Conservation (phyloP, 2,797 vertebrate species). For the Sylvia borin region DNA sequence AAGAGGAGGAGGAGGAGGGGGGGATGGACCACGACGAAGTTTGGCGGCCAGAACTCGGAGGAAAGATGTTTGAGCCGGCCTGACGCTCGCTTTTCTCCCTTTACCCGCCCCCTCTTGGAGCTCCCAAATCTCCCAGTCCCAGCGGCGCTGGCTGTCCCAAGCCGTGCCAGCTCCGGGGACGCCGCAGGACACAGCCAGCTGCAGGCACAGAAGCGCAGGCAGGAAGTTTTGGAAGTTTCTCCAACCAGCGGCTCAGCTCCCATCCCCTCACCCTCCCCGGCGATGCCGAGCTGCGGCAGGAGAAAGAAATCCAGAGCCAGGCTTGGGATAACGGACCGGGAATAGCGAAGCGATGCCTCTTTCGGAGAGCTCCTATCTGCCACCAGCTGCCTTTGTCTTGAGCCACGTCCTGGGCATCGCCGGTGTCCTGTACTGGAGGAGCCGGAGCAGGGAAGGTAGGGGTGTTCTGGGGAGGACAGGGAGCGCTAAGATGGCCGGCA, state of each 20-base stretch:
- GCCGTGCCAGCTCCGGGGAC: not conserved
- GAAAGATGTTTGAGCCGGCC: conserved; percentile 62
- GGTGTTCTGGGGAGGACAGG: not conserved
- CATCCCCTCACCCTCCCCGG: not conserved
- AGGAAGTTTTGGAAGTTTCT: conserved; percentile 38
- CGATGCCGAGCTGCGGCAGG: conserved; percentile 18
- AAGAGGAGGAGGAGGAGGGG: not conserved
- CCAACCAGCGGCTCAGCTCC: not conserved
- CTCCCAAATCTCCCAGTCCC: conserved; percentile 42
- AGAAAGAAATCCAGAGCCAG: conserved; percentile 13
- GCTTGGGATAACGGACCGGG: not conserved
- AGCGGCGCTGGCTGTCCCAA: not conserved
- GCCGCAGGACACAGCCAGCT: not conserved
- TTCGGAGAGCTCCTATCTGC: conserved; percentile 71
- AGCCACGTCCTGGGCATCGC: conserved; percentile 78
- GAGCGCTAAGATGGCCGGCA: not conserved
- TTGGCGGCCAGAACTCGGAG: conserved; percentile 62
- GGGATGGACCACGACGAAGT: conserved; percentile 19
- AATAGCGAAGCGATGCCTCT: conserved; percentile 70
- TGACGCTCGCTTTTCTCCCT: conserved; percentile 12
- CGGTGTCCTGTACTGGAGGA: conserved; percentile 77
- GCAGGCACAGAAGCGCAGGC: conserved; percentile 36
- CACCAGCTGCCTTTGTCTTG: conserved; percentile 70
- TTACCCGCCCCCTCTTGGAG: not conserved
- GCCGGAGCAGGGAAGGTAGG: conserved; percentile 74